phyloP scores from a whole-genome alignment of 2,113 vertebrate species.

The Odocoileus virginianus region DNA sequence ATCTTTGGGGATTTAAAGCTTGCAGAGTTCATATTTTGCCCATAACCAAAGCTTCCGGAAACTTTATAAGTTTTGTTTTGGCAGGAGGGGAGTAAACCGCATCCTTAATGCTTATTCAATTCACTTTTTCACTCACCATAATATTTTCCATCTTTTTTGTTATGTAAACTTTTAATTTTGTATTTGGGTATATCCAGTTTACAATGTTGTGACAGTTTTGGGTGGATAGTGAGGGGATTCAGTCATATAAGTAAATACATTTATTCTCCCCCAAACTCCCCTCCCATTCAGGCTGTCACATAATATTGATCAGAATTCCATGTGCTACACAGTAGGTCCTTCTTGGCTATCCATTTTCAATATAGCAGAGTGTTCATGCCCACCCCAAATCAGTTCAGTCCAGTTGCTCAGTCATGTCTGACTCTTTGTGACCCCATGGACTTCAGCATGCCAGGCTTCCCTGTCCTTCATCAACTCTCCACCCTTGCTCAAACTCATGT shows the following conservation, averaged over 20 bases:
- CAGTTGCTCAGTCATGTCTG: neutral
- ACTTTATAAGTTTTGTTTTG: neutral
- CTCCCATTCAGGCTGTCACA: neutral
- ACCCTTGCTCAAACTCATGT: neutral
- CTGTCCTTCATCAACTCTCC: neutral
- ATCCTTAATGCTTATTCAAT: neutral
- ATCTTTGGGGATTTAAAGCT: neutral
- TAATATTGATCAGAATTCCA: neutral
- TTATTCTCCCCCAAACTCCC: neutral
- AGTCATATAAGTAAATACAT: neutral
- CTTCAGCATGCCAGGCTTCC: neutral
- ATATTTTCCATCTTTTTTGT: neutral
- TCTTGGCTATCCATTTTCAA: neutral
- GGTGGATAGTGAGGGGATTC: neutral
- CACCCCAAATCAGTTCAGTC: neutral
- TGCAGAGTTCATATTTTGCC: neutral
- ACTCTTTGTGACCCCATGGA: neutral
- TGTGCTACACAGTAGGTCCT: neutral
- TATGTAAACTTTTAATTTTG: neutral
- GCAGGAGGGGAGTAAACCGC: neutral
- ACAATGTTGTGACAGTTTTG: neutral
- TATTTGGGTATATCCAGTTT: neutral
- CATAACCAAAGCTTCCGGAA: neutral
- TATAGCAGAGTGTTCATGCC: neutral
- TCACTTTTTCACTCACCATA: neutral